Conservation (phyloP, 2,888 invertebrate genomes). For the Elegia similella region DNA sequence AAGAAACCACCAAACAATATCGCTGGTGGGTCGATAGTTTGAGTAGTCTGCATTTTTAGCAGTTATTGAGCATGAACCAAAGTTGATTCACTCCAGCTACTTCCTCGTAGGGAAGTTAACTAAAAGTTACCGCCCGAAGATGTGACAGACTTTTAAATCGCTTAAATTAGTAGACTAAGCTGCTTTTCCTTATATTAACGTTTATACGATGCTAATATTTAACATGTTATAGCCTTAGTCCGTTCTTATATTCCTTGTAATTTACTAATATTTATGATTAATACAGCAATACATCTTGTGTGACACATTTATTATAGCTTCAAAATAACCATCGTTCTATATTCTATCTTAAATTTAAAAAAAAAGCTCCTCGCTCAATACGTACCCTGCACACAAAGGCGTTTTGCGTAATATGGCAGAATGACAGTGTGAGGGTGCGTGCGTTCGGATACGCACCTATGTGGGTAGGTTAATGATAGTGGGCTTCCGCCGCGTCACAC, state of each 20-base stretch:
- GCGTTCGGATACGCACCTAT: constrained; percentile 48
- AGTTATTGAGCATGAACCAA: no score
- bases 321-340: not conserved
- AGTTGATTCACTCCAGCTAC: no score
- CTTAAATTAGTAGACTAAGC: no score
- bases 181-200: no score
- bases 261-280: not conserved
- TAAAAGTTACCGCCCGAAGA: no score
- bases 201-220: no score
- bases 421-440: constrained; percentile 45
- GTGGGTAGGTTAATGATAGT: constrained; percentile 80
- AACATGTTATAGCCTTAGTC: not conserved
- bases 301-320: not conserved
- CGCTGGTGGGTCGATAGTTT: no score
- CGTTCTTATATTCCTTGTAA: not conserved
- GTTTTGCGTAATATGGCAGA: constrained; percentile 42
- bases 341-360: not conserved
- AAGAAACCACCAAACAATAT: no score
- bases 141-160: no score
- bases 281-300: not conserved
- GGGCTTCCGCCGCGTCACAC: constrained; percentile 81
- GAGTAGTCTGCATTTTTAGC: no score
- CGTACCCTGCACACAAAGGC: constrained; percentile 55
- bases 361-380: constrained; percentile 41
- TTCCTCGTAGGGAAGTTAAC: no score